Evolutionary conservation across 2,113 vertebrate species (phyloP).

Genomic region (Hyaena hyaena): DNA sequence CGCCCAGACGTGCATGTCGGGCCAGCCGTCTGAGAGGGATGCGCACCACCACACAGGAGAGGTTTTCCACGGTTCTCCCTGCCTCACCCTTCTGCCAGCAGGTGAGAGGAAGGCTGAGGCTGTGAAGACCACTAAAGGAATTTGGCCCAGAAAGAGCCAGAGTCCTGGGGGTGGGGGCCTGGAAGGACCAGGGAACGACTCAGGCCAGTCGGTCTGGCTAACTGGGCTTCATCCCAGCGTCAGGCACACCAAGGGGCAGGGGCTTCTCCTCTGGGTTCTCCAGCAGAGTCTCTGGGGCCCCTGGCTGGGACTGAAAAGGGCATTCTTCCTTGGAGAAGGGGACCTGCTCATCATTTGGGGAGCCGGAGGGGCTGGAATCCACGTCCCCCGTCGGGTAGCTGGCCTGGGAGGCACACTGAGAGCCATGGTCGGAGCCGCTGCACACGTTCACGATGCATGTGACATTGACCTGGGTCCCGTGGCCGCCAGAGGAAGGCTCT

Average conservation of each 20-base stretch:
- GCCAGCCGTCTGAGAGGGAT: background rate
- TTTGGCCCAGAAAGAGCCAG: background rate
- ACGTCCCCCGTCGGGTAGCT: rapidly evolving
- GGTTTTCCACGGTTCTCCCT: background rate
- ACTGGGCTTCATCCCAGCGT: slow-evolving; percentile 75
- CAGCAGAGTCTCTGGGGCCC: slow-evolving; percentile 58
- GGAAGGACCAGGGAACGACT: background rate
- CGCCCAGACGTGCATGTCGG: background rate
- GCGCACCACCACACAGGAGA: background rate
- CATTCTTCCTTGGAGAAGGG: slow-evolving; percentile 84
- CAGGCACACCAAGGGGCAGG: slow-evolving; percentile 76
- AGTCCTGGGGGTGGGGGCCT: background rate
- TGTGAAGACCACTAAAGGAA: background rate
- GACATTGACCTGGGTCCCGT: slow-evolving; percentile 81
- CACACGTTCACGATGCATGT: slow-evolving; percentile 84
- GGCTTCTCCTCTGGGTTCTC: slow-evolving; percentile 68
- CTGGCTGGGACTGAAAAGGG: slow-evolving; percentile 3
- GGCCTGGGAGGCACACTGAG: slow-evolving; percentile 67
- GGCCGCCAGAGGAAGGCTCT: slow-evolving; percentile 68
- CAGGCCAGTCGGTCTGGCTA: slow-evolving; percentile 24
- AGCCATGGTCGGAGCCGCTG: slow-evolving; percentile 71
- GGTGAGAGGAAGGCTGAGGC: background rate
- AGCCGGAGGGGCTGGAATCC: background rate
- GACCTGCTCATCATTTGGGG: slow-evolving; percentile 53
- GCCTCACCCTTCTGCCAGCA: background rate